Percentiles rank a stretch among this genome's conserved stretches.
Evolutionary conservation across 1,140 invertebrate species (phyloP).

Genomic region (Cydia strobilella): DNA sequence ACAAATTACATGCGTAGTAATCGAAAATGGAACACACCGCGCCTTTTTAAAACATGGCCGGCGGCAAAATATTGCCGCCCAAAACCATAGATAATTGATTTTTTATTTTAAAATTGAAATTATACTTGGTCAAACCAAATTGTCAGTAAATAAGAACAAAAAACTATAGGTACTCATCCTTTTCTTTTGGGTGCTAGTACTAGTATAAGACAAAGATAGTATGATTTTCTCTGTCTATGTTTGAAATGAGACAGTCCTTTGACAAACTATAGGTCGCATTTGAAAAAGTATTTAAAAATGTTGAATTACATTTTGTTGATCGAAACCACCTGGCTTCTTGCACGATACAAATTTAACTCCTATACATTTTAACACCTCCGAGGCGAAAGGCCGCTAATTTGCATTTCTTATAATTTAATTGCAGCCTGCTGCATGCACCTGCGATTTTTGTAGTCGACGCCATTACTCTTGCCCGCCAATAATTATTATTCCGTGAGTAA

Average conservation of each 20-base stretch:
- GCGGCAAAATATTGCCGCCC: constrained; percentile 55
- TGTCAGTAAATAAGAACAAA: not conserved
- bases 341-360: constrained; percentile 1
- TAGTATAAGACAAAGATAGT: too few relatives aligned
- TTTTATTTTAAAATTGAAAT: not conserved
- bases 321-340: not conserved
- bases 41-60: constrained; percentile 61
- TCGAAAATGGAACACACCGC: constrained; percentile 41
- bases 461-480: constrained; percentile 22
- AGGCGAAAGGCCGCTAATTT: constrained; percentile 1
- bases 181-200: too few relatives aligned
- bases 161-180: too few relatives aligned
- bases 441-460: constrained; percentile 15
- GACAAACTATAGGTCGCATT: too few relatives aligned
- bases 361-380: constrained; percentile 26
- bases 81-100: constrained; percentile 7
- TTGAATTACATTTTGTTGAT: not conserved
- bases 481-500: constrained; percentile 12
- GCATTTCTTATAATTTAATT: constrained; percentile 28
- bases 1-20: constrained; percentile 58
- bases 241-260: too few relatives aligned
- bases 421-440: constrained; percentile 25
- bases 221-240: too few relatives aligned
- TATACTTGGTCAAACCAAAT: too few relatives aligned
- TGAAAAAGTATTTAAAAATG: not conserved